Evolutionary conservation across 2,113 vertebrate species (phyloP).

Genomic region (Elachura formosa): DNA sequence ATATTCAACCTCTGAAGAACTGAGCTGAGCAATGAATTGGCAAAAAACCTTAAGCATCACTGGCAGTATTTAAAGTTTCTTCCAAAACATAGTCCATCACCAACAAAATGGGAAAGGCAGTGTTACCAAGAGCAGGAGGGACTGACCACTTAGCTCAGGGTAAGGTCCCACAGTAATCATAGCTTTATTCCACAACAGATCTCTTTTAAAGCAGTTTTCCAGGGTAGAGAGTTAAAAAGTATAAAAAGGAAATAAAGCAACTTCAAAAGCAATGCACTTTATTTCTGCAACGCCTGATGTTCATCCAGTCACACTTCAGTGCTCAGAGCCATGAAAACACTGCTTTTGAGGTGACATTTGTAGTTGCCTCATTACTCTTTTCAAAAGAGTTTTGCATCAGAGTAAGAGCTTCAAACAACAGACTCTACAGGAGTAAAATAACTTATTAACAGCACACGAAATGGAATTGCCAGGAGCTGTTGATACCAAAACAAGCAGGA

Average conservation of each 20-base stretch:
- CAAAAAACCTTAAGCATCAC: background rate
- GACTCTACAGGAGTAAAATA: slow-evolving; percentile 31
- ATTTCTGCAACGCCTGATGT: slow-evolving; percentile 69
- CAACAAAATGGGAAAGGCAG: background rate
- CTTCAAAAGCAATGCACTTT: slow-evolving; percentile 61
- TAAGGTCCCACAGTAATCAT: background rate
- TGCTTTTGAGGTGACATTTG: slow-evolving; percentile 73
- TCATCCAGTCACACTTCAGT: slow-evolving; percentile 71
- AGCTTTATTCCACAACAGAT: background rate
- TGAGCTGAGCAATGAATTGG: background rate
- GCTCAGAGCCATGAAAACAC: slow-evolving; percentile 67
- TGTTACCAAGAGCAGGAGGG: background rate
- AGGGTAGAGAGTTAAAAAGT: slow-evolving; percentile 12
- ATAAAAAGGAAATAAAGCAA: background rate
- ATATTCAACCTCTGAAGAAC: background rate
- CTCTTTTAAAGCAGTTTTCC: slow-evolving; percentile 29
- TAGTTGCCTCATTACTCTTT: slow-evolving; percentile 77
- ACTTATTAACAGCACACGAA: slow-evolving; percentile 57
- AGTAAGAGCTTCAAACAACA: slow-evolving; percentile 67
- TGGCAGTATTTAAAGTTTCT: slow-evolving; percentile 1
- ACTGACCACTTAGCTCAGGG: background rate
- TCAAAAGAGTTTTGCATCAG: slow-evolving; percentile 78
- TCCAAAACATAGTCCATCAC: background rate
- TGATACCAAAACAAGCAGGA: background rate
- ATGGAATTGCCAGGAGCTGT: background rate